These are phyloP conservation scores for Pachydiplax longipennis DNA, from an alignment of 2,888 invertebrate genomes.

Conservation along the genomic window DNA sequence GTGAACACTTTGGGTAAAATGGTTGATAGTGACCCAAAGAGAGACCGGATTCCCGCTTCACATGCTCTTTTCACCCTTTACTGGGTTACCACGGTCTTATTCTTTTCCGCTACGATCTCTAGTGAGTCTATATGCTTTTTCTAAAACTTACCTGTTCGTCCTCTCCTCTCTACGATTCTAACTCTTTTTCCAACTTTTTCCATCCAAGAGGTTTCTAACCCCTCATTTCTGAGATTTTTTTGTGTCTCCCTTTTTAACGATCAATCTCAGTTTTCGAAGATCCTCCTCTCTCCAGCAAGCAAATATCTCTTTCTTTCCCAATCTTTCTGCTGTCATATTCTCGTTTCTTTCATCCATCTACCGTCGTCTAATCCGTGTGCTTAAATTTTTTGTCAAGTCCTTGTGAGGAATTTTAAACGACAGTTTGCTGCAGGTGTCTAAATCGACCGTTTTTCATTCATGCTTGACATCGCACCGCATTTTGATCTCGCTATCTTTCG, in stretches of 20 bases:
- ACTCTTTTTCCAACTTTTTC: background rate
- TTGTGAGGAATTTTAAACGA: background rate
- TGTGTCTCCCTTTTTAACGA: background rate
- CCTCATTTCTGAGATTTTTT: background rate
- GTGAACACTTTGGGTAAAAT: background rate
- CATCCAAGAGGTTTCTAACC: background rate
- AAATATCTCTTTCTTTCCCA: background rate
- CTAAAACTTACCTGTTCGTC: background rate
- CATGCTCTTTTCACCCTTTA: background rate
- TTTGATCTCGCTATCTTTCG: too few relatives aligned
- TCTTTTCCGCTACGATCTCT: background rate
- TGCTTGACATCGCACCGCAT: too few relatives aligned
- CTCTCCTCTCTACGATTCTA: background rate
- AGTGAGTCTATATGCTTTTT: too few relatives aligned
- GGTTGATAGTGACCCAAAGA: background rate
- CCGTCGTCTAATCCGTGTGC: too few relatives aligned
- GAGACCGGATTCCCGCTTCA: constrained; percentile 18
- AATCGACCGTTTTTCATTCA: too few relatives aligned
- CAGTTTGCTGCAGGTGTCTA: too few relatives aligned
- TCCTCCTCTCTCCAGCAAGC: background rate
- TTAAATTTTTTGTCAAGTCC: too few relatives aligned
- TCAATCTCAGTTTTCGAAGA: background rate
- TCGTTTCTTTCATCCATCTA: too few relatives aligned
- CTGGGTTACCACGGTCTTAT: constrained; percentile 1
- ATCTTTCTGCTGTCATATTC: background rate